Base-by-base conservation (phyloP, 2,888 invertebrate genomes). In the Cancer borealis region DNA sequence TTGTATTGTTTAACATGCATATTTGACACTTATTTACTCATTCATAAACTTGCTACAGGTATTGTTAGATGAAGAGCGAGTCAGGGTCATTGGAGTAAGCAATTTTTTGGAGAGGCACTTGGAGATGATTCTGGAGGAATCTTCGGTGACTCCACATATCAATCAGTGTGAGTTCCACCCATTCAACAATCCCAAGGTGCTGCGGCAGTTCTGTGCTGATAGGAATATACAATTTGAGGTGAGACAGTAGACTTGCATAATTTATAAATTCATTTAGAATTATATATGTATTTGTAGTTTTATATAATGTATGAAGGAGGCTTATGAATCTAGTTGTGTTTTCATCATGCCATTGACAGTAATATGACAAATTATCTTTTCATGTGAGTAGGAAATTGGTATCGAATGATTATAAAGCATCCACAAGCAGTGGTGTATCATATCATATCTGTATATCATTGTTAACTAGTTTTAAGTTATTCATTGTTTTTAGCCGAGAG, bases 141-240 rank as follows among this genome's bases (percentile, higher is more conserved):
- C 96, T 84, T 96, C 96, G 39, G 95, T 96, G 5, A 93, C 96
- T 47, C 97, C 97, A 3, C 96, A 96, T 92, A 96, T 96, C 30
- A 96, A 96, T 96, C 97, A 97, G 96, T 96, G 96, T 84, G 97
- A 97, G 96, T 96, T 96, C 95, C 96, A 97, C 95, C 96, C 96
- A 2, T 96, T 96, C 96, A 96, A 96, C 93, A 96, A 96, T 96
- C 96, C 96, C 0, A 95, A 95, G 49, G 95, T 96, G 14, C 95
- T 97, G 26, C 95, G 96, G 66, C 92, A 96, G 10, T 96, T 96
- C 95, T 97, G 96, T 95, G 91, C 95, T 54, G 96, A 96, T 8
- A 96, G 96, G 73, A 96, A 96, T 14, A 96, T 97, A 88, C 96
- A 96, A 66, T 96, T 96, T 95, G 96, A 96, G 96, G 96, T 96